Base-by-base conservation (phyloP, 1,140 invertebrate genomes). In the Drosophila bocki region DNA sequence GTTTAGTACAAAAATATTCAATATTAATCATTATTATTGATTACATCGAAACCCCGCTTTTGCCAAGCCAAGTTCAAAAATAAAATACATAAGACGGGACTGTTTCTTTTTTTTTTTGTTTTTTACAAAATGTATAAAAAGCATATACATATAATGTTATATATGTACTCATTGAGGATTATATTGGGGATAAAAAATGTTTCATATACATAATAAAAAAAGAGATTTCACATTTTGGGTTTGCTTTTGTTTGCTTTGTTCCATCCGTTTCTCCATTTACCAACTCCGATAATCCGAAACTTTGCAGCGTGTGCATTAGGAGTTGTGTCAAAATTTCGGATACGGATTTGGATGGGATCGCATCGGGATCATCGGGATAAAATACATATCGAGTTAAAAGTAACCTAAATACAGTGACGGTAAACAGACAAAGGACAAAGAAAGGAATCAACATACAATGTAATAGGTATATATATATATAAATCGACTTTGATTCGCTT, bases 81-180 rank as follows among this genome's bases (percentile, higher is more conserved):
- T 32, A n/a, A 67, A 70, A 68, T 32, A 13, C 42, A 22, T 1
- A 4, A 67, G 56, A 50, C 35, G 15, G 7, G 3, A 29, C n/a
- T 48, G 17, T 12, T 41, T 50, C 15, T 32, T 17, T 22, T 19
- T 22, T 19, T 47, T 22, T 29, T 0, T 6, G 0, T 47, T 39
- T 56, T n/a, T 72, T 75, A 75, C 47, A 75, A 75, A 63, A 63
- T 53, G 58, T 75, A 75, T 75, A 62, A 75, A 75, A 75, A 75
- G 72, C 72, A 72, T 61, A 72, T 75, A 72, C 47, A 53, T 67
- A 22, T 75, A 56, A 37, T 56, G 22, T 45, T 62, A 17, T 72
- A 29, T 72, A 53, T 72, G 41, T 75, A 56, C 44, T 62, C 42
- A 72, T 63, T 37, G 39, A 50, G 47, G 41, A 74, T 63, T 74